A percentile compares a stretch with the other conserved stretches of the same genome.
phyloP scores from a whole-genome alignment of 2,888 invertebrate species.

The Habroteleia sp. region DNA sequence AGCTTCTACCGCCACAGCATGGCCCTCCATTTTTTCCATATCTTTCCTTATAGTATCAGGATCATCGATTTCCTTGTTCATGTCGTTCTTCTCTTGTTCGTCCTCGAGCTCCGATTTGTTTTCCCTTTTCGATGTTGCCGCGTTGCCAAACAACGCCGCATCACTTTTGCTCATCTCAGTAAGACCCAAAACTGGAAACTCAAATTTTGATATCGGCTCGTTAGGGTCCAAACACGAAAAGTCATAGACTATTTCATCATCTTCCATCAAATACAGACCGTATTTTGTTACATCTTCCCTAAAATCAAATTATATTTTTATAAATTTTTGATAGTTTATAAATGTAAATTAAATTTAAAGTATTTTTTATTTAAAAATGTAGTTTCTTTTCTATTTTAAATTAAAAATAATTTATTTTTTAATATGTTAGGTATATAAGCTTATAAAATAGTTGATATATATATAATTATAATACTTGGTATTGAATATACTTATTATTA shows the following conservation, averaged over 20 bases:
- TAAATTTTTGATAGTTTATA: too few species aligned
- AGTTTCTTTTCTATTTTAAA: too few species aligned
- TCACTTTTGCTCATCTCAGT: slow-evolving; percentile 86
- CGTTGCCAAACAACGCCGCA: slow-evolving; percentile 75
- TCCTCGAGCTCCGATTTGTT: slow-evolving; percentile 68
- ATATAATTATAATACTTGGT: too few species aligned
- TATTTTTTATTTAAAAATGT: too few species aligned
- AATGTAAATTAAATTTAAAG: too few species aligned
- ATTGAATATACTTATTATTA: too few species aligned
- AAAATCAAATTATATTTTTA: slow-evolving; percentile 19
- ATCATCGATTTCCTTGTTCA: slow-evolving; percentile 65
- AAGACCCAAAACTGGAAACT: slow-evolving; percentile 93
- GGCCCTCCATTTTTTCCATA: slow-evolving; percentile 86
- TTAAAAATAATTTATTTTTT: too few species aligned
- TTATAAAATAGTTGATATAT: too few species aligned
- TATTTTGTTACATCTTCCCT: slow-evolving; percentile 86
- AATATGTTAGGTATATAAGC: too few species aligned
- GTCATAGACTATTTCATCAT: slow-evolving; percentile 96
- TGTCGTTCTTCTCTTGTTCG: slow-evolving; percentile 76
- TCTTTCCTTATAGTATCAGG: slow-evolving; percentile 79
- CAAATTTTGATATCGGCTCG: slow-evolving; percentile 96
- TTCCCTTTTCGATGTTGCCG: slow-evolving; percentile 71
- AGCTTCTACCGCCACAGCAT: slow-evolving; percentile 91
- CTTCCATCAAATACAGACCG: slow-evolving; percentile 96
- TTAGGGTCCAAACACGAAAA: slow-evolving; percentile 94